Evolutionary conservation across 2,797 vertebrate genomes (phyloP).

Genomic region (Amblyopsis hoosieri): DNA sequence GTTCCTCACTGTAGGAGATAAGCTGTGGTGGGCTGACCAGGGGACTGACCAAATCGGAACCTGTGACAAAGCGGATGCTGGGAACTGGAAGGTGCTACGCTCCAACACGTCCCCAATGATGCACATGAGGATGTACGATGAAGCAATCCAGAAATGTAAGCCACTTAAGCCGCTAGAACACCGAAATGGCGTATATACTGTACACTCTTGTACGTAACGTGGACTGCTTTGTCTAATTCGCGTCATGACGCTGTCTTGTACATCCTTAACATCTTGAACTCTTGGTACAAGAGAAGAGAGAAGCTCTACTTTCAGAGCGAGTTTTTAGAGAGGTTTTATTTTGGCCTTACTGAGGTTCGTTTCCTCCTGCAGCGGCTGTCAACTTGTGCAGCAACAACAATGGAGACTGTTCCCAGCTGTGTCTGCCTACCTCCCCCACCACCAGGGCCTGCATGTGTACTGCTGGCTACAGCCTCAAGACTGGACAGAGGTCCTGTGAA

Average conservation of each 20-base stretch:
- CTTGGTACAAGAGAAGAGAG: not conserved
- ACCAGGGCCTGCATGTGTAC: slow-evolving; percentile 95
- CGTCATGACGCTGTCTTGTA: too few relatives aligned
- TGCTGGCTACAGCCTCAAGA: slow-evolving; percentile 93
- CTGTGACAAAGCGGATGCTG: slow-evolving; percentile 90
- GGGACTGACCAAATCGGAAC: slow-evolving; percentile 92
- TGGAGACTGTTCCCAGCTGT: slow-evolving; percentile 95
- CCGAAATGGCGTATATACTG: not conserved
- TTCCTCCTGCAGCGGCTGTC: slow-evolving; percentile 63
- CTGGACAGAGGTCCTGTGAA: slow-evolving; percentile 92
- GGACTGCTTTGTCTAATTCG: not conserved
- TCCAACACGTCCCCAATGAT: slow-evolving; percentile 93
- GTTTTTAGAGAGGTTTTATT: not conserved
- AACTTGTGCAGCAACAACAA: slow-evolving; percentile 94
- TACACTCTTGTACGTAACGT: too few relatives aligned
- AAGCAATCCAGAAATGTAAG: slow-evolving; percentile 87
- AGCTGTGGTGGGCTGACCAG: slow-evolving; percentile 97
- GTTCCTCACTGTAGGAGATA: slow-evolving; percentile 78
- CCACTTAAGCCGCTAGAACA: not conserved
- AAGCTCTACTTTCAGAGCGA: not conserved
- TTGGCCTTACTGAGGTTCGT: not conserved
- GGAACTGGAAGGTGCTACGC: slow-evolving; percentile 81
- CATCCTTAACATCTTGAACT: too few relatives aligned
- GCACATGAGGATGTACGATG: slow-evolving; percentile 97
- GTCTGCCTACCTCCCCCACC: slow-evolving; percentile 88